Percentiles rank a stretch among this genome's conserved stretches.
Evolutionary conservation across 2,888 invertebrate genomes (phyloP).

Genomic region (Carpatolechia fugitivella): DNA sequence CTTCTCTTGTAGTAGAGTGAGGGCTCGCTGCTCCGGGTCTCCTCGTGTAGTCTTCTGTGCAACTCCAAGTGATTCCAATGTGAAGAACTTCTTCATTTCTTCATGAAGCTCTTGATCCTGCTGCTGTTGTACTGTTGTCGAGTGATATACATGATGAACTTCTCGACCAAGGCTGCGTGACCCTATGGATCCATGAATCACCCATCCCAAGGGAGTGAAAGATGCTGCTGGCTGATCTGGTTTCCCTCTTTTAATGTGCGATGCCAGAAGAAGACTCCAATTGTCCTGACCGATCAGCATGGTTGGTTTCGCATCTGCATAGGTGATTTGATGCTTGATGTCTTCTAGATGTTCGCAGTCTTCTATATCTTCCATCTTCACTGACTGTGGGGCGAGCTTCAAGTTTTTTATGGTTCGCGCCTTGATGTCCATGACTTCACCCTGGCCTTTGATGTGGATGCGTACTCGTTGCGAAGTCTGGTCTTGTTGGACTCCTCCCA

Average conservation of each 20-base stretch:
- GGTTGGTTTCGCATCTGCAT: slow-evolving; percentile 11
- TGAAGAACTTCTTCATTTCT: slow-evolving; percentile 6
- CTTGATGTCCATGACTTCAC: background rate
- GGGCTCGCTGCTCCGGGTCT: slow-evolving; percentile 2
- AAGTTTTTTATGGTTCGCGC: slow-evolving; percentile 6
- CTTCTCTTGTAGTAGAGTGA: slow-evolving; percentile 3
- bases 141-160: background rate
- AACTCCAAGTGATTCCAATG: slow-evolving; percentile 7
- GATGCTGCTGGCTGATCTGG: slow-evolving; percentile 16
- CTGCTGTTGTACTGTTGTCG: too few species aligned
- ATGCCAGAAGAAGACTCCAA: slow-evolving; percentile 11
- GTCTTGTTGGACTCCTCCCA: background rate
- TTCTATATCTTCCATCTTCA: background rate
- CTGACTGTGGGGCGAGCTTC: slow-evolving; percentile 1
- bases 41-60: background rate
- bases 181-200: slow-evolving; percentile 4
- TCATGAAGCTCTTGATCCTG: background rate
- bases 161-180: background rate
- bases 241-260: slow-evolving; percentile 3
- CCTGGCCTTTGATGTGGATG: background rate
- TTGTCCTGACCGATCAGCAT: slow-evolving; percentile 19
- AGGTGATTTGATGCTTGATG: slow-evolving; percentile 1
- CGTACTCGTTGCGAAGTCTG: background rate
- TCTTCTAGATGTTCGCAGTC: slow-evolving; percentile 11
- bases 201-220: slow-evolving; percentile 15